Conservation (phyloP, 2,888 invertebrate species). For the Mellilla xanthometata region DNA sequence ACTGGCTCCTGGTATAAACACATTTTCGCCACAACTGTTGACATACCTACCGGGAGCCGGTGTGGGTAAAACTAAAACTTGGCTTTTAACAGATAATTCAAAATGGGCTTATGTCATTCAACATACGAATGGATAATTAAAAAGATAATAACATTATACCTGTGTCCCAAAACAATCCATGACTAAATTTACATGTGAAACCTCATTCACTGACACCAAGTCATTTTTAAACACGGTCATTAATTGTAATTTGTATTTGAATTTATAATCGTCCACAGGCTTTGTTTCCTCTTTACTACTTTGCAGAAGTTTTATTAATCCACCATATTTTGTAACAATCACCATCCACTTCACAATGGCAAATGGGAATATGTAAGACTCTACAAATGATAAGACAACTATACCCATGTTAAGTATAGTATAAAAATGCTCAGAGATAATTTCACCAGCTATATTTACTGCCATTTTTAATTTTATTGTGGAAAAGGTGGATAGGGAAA, state of each 20-base stretch:
- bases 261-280: slow-evolving; percentile 38
- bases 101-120: too few species aligned
- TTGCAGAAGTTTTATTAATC: slow-evolving; percentile 28
- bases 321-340: slow-evolving; percentile 46
- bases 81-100: too few species aligned
- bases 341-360: slow-evolving; percentile 55
- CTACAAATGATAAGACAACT: slow-evolving; percentile 48
- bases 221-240: slow-evolving; percentile 38
- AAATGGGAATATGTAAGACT: slow-evolving; percentile 52
- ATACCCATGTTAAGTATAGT: slow-evolving; percentile 43
- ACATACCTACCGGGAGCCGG: too few species aligned
- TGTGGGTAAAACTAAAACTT: too few species aligned
- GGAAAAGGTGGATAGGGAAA: too few species aligned
- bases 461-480: slow-evolving; percentile 12
- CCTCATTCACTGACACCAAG: slow-evolving; percentile 30
- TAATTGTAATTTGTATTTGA: slow-evolving; percentile 49
- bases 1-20: too few species aligned
- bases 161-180: slow-evolving; percentile 45
- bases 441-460: slow-evolving; percentile 26
- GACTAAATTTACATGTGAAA: slow-evolving; percentile 49
- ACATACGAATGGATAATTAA: too few species aligned
- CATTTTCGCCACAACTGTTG: too few species aligned
- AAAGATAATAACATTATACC: slow-evolving; percentile 33
- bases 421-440: slow-evolving; percentile 37
- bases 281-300: slow-evolving; percentile 13